Conservation (phyloP, 2,113 vertebrate species). For the Anguilla rostrata region DNA sequence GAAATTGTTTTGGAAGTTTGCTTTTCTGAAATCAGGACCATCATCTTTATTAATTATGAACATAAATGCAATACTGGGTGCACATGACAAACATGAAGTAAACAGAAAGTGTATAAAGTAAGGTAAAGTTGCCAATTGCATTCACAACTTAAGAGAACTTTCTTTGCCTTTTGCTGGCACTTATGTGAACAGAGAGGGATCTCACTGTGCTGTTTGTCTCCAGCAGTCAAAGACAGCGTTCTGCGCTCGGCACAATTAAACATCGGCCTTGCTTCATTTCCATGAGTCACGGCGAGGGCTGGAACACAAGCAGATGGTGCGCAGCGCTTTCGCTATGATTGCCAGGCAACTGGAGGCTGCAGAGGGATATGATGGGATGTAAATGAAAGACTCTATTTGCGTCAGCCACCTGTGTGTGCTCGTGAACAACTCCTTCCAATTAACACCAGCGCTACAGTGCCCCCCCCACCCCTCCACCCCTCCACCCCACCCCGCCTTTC, state of each 20-base stretch:
- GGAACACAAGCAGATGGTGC: neutral
- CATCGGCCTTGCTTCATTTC: neutral
- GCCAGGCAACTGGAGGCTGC: slow-evolving; percentile 5
- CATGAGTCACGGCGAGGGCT: neutral
- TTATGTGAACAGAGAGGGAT: neutral
- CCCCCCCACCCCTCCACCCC: neutral
- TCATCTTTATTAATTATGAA: too few species aligned
- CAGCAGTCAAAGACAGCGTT: neutral
- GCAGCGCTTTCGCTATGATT: neutral
- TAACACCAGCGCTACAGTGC: neutral
- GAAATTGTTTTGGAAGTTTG: too few species aligned
- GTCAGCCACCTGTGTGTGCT: slow-evolving; percentile 1
- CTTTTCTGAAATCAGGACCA: too few species aligned
- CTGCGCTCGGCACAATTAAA: neutral
- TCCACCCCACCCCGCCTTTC: too few species aligned
- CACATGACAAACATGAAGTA: too few species aligned
- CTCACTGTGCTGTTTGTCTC: neutral
- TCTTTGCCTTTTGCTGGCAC: neutral
- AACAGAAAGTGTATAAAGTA: neutral
- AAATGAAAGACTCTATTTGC: neutral
- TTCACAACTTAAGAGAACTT: neutral
- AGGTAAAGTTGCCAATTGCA: neutral
- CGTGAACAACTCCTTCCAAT: neutral
- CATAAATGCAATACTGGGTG: too few species aligned
- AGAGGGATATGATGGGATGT: neutral